Evolutionary conservation across 2,888 invertebrate genomes (phyloP).

Genomic region (Lasioglossum oenotherae): DNA sequence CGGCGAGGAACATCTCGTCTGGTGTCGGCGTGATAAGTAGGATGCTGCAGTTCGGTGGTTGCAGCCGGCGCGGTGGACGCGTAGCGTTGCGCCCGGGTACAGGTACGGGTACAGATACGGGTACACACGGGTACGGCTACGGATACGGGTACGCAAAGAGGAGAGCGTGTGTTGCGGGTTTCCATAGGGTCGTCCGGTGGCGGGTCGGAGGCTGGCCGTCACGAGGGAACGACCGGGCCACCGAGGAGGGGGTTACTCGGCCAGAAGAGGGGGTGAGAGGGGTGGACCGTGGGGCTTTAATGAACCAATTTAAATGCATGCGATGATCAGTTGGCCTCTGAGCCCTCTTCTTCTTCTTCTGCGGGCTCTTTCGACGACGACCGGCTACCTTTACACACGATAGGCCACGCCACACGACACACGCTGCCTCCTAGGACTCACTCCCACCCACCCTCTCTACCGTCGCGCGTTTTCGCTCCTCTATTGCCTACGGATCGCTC

Average conservation of each 20-base stretch:
- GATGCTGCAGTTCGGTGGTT: slow-evolving; percentile 63
- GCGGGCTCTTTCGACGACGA: slow-evolving; percentile 76
- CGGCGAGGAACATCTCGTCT: slow-evolving; percentile 33
- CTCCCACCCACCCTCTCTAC: slow-evolving; percentile 31
- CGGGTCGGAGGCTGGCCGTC: slow-evolving; percentile 54
- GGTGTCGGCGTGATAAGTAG: slow-evolving; percentile 70
- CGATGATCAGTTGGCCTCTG: slow-evolving; percentile 84
- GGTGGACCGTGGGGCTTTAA: slow-evolving; percentile 81
- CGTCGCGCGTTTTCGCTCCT: slow-evolving; percentile 22
- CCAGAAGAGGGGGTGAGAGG: slow-evolving; percentile 54
- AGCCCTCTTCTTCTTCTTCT: slow-evolving; percentile 80
- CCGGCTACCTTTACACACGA: slow-evolving; percentile 76
- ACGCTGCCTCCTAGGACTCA: slow-evolving; percentile 72
- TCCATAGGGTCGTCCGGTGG: slow-evolving; percentile 71
- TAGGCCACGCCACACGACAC: slow-evolving; percentile 75
- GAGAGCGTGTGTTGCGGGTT: slow-evolving; percentile 67
- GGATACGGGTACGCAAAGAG: slow-evolving; percentile 46
- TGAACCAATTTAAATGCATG: slow-evolving; percentile 85
- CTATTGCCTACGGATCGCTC: slow-evolving; percentile 37
- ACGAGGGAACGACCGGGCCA: slow-evolving; percentile 49
- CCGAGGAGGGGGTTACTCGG: slow-evolving; percentile 61
- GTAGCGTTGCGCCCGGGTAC: slow-evolving; percentile 26
- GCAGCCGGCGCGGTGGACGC: slow-evolving; percentile 57
- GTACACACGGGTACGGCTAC: background rate
- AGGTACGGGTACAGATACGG: background rate